Evolutionary conservation across 2,797 vertebrate species (phyloP), one percentile per base, ranked within the genome.

Genomic region (Sebastes cheni): DNA sequence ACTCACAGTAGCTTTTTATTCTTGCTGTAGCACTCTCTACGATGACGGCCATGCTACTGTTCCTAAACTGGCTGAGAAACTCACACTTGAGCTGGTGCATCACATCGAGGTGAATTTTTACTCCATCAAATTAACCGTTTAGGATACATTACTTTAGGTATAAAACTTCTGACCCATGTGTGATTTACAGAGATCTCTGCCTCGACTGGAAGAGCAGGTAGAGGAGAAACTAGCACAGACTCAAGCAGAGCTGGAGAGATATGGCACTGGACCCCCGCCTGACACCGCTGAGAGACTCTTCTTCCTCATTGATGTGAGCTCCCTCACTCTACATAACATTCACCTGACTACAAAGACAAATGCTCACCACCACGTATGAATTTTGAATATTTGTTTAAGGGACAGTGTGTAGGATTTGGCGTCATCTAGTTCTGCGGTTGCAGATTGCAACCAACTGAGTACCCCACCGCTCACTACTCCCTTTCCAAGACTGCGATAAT

Each of bases 71-170:
- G 97, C 97, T 18, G 95, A 97, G 62, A 97, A 95, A 68, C 96
- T 98, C 70, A 97, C 97, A 8, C 76, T 91, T 0, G 96, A 98
- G 76, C 96, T 99, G 69, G 97, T 98, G 81, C 60, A 80, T 36
- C 97, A 97, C 79, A 98, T 98, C 67, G 85, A 89, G 88, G 97
- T 98, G 79, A 95, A 22, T 70, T 64, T 9, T 46, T 29, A 13
- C 9, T 11, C 32, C 4, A 5, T 55, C 1, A 22, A 14, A 23
- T 34, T 16, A 29, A 22, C 14, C 5, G 11, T 20, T 10, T 8
- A 11, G 12, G 5, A 3, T 9, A 8, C 4, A 1, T 11, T 30
- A 23, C 8, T 50, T 29, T 22, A 5, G 34, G 4, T 22, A 13
- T 71, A 46, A n/a, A 30, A 30, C 2, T 30, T 67, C 30, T 72